A percentile compares a stretch with the other conserved stretches of the same genome.
Evolutionary conservation across 1,140 invertebrate species (phyloP).

Genomic region (Oscheius sp.): DNA sequence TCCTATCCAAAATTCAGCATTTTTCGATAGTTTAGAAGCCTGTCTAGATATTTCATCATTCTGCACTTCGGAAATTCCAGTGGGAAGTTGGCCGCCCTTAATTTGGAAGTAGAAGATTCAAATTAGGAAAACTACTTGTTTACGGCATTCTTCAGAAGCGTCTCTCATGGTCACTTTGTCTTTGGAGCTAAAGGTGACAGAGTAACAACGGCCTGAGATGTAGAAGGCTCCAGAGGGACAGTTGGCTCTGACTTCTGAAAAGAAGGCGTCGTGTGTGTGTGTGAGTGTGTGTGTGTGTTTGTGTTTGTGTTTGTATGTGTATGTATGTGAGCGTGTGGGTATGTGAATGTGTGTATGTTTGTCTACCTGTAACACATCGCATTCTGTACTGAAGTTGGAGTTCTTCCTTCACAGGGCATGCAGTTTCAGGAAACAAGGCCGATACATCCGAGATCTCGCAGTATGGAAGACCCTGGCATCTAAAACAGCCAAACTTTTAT

Average conservation of each 20-base stretch:
- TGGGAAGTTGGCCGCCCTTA: background rate
- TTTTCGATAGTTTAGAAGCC: background rate
- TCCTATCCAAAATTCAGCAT: background rate
- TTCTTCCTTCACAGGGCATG: background rate
- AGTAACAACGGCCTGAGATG: slow-evolving; percentile 2
- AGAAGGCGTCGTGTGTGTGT: too few relatives aligned
- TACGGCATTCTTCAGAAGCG: background rate
- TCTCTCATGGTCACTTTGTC: background rate
- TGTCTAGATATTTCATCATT: background rate
- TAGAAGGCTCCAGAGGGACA: slow-evolving; percentile 5
- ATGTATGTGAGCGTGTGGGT: too few relatives aligned
- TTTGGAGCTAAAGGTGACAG: background rate
- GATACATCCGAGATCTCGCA: background rate
- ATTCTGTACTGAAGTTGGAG: slow-evolving; percentile 10
- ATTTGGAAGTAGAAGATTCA: background rate
- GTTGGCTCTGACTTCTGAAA: background rate
- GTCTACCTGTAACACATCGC: background rate
- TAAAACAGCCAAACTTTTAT: background rate
- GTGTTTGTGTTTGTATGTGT: too few relatives aligned
- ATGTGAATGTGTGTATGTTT: background rate
- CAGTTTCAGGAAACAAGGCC: background rate
- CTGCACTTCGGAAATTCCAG: background rate
- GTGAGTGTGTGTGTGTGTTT: too few relatives aligned
- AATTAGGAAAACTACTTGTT: background rate
- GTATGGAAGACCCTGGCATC: background rate